Evolutionary conservation across 1,140 invertebrate species (phyloP).

Genomic region (Temnothorax nylanderi): DNA sequence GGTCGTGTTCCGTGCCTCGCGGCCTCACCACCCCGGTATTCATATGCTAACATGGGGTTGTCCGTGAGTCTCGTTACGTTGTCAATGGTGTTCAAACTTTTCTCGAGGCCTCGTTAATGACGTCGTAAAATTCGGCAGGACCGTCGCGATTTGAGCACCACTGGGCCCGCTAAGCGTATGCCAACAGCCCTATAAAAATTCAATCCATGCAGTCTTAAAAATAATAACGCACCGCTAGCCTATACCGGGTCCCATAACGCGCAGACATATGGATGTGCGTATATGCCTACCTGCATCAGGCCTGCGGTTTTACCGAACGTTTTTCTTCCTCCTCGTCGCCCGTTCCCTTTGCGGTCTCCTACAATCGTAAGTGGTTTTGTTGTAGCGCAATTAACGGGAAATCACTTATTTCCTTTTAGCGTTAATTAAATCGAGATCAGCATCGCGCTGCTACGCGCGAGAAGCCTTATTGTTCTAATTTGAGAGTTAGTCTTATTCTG

Average conservation of each 20-base stretch:
- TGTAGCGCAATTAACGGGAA: constrained; percentile 49
- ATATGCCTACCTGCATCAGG: constrained; percentile 37
- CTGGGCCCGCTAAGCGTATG: constrained; percentile 69
- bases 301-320: constrained; percentile 54
- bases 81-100: constrained; percentile 64
- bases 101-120: constrained; percentile 64
- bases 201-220: constrained; percentile 76
- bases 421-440: constrained; percentile 32
- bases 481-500: neutral
- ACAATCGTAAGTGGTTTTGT: constrained; percentile 43
- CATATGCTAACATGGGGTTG: constrained; percentile 78
- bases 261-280: constrained; percentile 60
- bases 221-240: constrained; percentile 76
- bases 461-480: neutral
- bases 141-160: constrained; percentile 65
- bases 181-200: constrained; percentile 78
- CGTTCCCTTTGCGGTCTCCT: constrained; percentile 15
- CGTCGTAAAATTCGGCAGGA: constrained; percentile 66
- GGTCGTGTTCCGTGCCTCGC: constrained; percentile 71
- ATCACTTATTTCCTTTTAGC: constrained; percentile 4
- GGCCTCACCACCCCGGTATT: constrained; percentile 71
- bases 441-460: too few relatives aligned
- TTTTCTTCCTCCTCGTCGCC: constrained; percentile 40
- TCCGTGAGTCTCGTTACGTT: constrained; percentile 70
- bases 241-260: constrained; percentile 69